phyloP scores from a whole-genome alignment of 2,113 vertebrate species.

The Charina bottae region DNA sequence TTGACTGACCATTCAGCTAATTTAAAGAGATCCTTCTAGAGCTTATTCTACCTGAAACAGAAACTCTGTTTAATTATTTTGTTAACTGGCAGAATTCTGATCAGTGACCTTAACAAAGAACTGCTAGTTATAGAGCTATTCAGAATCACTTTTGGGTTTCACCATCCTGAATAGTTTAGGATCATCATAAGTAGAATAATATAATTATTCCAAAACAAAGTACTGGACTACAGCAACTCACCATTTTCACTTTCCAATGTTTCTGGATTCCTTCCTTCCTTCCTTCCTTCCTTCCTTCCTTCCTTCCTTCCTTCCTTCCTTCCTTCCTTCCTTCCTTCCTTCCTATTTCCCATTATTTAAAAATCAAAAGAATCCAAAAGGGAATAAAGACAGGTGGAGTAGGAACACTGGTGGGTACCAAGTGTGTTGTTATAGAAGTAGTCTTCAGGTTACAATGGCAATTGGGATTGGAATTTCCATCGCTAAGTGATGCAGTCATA shows the following conservation, averaged over 20 bases:
- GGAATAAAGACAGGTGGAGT: not conserved
- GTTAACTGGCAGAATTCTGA: not conserved
- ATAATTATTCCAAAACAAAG: not conserved
- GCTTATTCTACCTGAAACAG: not conserved
- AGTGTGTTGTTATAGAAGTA: not conserved
- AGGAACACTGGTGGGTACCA: not conserved
- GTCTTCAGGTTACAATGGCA: not conserved
- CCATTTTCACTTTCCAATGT: not conserved
- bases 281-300: not conserved
- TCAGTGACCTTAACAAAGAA: not conserved
- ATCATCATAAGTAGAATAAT: not conserved
- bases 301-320: not conserved
- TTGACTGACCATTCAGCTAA: not conserved
- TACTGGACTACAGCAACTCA: not conserved
- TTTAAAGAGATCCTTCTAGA: not conserved
- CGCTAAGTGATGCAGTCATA: not conserved
- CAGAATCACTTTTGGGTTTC: not conserved
- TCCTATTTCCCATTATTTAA: not conserved
- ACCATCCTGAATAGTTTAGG: not conserved
- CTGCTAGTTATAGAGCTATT: not conserved
- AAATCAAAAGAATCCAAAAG: not conserved
- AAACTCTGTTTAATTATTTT: not conserved
- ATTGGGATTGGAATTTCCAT: not conserved
- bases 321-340: not conserved
- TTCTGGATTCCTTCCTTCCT: not conserved